A percentile compares a stretch with the other conserved stretches of the same genome.
Evolutionary conservation across 2,797 vertebrate species (phyloP).

Genomic region (Halcyon badia): DNA sequence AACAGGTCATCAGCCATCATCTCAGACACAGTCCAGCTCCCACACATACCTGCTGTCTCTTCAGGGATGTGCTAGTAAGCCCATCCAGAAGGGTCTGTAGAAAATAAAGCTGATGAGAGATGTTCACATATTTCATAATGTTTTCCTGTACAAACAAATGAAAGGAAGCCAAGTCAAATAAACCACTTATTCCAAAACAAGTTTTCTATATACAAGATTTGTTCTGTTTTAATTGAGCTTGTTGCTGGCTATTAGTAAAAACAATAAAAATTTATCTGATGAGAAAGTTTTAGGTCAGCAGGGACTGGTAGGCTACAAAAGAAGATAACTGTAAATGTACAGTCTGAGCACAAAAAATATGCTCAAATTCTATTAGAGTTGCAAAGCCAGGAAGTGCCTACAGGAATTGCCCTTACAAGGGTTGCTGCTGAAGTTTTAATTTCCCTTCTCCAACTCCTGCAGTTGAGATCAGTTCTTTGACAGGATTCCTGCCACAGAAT

Average conservation of each 20-base stretch:
- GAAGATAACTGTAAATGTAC: background rate
- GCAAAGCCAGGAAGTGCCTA: background rate
- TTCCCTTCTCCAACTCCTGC: background rate
- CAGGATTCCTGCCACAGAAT: background rate
- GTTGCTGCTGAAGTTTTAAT: background rate
- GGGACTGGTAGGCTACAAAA: background rate
- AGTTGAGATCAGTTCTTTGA: background rate
- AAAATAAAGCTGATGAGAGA: background rate
- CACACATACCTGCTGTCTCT: conserved; percentile 13
- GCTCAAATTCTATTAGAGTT: background rate
- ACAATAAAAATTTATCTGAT: background rate
- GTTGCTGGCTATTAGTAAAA: background rate
- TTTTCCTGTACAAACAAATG: background rate
- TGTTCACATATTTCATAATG: background rate
- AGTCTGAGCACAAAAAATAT: background rate
- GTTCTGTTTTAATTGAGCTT: background rate
- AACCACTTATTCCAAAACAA: background rate
- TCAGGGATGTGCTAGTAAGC: background rate
- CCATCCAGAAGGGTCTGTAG: background rate
- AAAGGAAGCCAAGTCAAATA: conserved; percentile 26
- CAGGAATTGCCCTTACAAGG: background rate
- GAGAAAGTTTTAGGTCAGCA: background rate
- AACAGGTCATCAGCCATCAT: background rate
- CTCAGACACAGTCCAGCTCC: background rate
- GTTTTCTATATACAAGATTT: background rate